These are phyloP conservation scores for Melieria crassipennis DNA, from an alignment of 2,888 invertebrate species.

Conservation along the genomic window DNA sequence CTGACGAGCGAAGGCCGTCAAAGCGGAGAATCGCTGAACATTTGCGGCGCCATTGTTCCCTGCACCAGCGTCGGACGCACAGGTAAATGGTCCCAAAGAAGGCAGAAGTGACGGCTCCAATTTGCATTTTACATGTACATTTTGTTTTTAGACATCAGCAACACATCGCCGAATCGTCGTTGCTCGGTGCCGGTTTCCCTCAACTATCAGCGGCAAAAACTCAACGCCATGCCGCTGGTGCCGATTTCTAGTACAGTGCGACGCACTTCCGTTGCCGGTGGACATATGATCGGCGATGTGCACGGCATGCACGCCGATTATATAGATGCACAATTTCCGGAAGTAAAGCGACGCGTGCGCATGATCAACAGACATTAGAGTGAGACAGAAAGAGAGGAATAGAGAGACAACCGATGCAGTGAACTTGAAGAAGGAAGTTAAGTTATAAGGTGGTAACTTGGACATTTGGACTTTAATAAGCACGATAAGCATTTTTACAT, in stretches of 20 bases:
- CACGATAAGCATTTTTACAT: too few relatives aligned
- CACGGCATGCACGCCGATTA: slow-evolving; percentile 29
- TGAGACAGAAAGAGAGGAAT: not conserved
- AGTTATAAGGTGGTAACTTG: too few relatives aligned
- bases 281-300: slow-evolving; percentile 25
- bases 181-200: slow-evolving; percentile 53
- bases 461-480: too few relatives aligned
- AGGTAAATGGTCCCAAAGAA: too few relatives aligned
- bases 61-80: too few relatives aligned
- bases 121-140: not conserved
- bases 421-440: too few relatives aligned
- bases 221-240: slow-evolving; percentile 33
- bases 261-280: slow-evolving; percentile 47
- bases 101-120: too few relatives aligned
- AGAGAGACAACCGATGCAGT: too few relatives aligned
- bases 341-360: slow-evolving; percentile 60
- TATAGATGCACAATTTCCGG: slow-evolving; percentile 46
- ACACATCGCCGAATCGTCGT: slow-evolving; percentile 46
- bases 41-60: too few relatives aligned
- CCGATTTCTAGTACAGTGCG: slow-evolving; percentile 31
- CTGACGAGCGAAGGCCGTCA: too few relatives aligned
- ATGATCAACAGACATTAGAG: slow-evolving; percentile 63
- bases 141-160: not conserved
- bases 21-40: too few relatives aligned
- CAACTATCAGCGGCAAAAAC: slow-evolving; percentile 51